Conservation (phyloP, 2,113 vertebrate genomes). For the Neomonachus schauinslandi region DNA sequence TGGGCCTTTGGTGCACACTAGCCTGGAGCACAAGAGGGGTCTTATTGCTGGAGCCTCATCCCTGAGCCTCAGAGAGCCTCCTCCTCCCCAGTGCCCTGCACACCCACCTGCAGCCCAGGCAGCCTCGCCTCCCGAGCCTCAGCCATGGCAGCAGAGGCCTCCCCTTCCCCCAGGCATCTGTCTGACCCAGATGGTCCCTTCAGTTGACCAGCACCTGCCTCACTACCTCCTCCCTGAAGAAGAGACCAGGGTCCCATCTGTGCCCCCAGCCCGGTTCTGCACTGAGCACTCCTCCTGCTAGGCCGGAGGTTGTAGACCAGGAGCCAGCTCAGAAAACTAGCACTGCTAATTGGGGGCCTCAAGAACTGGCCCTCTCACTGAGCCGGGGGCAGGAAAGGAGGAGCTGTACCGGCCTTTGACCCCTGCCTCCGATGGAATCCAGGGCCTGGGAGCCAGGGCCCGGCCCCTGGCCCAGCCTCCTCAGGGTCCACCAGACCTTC, state of each 20-base stretch:
- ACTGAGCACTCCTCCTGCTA: background rate
- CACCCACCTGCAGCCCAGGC: background rate
- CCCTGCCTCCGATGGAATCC: background rate
- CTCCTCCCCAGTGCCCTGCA: too few relatives aligned
- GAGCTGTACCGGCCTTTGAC: background rate
- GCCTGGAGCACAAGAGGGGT: background rate
- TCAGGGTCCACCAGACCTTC: background rate
- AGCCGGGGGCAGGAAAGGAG: background rate
- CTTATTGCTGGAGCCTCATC: background rate
- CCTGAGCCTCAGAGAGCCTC: background rate
- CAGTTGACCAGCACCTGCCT: background rate
- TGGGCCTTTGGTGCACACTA: background rate
- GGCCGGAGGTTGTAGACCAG: background rate
- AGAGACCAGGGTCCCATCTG: background rate
- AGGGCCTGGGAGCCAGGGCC: background rate
- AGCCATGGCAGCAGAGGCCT: background rate
- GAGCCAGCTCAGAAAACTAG: background rate
- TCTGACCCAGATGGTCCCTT: background rate
- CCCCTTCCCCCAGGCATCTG: background rate
- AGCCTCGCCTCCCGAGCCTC: background rate
- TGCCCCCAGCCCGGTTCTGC: background rate
- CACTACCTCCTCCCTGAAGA: background rate
- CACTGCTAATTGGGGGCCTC: background rate
- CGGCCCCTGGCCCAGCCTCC: background rate
- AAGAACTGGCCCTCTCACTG: background rate